phyloP scores from a whole-genome alignment of 2,888 invertebrate genomes.

The Adelphocoris suturalis region DNA sequence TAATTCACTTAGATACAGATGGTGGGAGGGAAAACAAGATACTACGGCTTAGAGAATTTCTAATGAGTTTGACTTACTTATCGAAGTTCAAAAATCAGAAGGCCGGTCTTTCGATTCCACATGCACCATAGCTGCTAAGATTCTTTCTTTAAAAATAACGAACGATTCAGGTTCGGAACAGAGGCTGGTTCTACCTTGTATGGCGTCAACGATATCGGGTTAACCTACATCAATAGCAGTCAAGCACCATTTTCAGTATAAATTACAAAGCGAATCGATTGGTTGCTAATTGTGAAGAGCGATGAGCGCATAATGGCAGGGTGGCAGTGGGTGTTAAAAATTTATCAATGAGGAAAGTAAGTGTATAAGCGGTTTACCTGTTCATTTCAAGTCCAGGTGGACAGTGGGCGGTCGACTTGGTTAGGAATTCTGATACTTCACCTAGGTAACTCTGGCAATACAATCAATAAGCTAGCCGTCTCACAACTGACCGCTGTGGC shows the following conservation, averaged over 20 bases:
- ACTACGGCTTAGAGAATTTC: too few species aligned
- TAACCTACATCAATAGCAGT: constrained; percentile 6
- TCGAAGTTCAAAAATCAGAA: too few species aligned
- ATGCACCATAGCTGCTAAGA: too few species aligned
- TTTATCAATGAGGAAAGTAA: not conserved
- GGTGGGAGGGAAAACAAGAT: too few species aligned
- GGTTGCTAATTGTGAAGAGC: not conserved
- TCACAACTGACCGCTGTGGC: constrained; percentile 45
- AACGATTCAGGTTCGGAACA: too few species aligned
- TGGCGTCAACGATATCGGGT: not conserved
- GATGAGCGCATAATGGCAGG: not conserved
- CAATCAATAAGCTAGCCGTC: constrained; percentile 60
- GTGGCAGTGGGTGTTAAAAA: not conserved
- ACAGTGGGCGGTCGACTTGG: constrained; percentile 51
- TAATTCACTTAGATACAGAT: too few species aligned
- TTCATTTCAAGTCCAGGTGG: constrained; percentile 61
- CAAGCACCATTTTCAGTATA: not conserved
- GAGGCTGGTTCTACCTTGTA: too few species aligned
- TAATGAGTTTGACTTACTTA: too few species aligned
- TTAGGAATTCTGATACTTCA: constrained; percentile 49
- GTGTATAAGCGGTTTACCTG: constrained; percentile 63
- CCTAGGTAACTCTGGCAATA: constrained; percentile 66
- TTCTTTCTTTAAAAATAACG: too few species aligned
- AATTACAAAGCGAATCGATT: constrained; percentile 11
- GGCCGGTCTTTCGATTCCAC: too few species aligned